Evolutionary conservation across 2,888 invertebrate species (phyloP), one percentile per base, ranked within the genome.

Genomic region (Agrochola circellaris): DNA sequence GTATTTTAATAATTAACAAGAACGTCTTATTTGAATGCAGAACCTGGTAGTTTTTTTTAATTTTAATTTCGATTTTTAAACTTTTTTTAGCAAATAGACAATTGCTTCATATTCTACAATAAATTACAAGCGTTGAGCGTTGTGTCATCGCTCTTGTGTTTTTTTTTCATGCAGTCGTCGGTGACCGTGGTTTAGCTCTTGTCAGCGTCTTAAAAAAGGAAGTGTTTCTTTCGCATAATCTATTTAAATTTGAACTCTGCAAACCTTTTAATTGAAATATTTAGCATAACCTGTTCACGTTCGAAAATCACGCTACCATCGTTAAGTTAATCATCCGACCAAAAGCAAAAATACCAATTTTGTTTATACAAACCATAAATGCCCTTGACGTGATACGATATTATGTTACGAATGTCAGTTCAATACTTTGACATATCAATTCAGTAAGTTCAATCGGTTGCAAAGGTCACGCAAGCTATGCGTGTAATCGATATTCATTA

Each of bases 401-500:
- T n/a, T 42, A 23, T 34, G 9, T 38, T 76, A 73, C 42, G 48
- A 65, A 73, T 73, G 60, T 42, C 68, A 69, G 45, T 66, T 64
- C 23, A 65, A 77, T 79, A 9, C 23, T 23, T 54, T 51, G 51
- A 51, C 23, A 51, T 51, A 51, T 51, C 23, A 51, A 9, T 51
- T 51, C 23, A 51, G 51, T 51, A 60, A 69, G 58, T 66, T 58
- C 23, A 56, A 79, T 83, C n/a, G 38, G 51, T 79, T 23, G 73
- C 80, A 58, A 83, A 82, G 80, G 61, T 70, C 82, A 75, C 61
- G 51, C 65, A 51, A 42, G 30, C 45, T 26, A 23, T 45, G 56
- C 26, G 15, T 42, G 26, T 71, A 79, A 78, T 83, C 83, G 60
- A 83, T 83, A 66, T 38, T 65, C 56, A 70, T 77, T 71, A n/a